Evolutionary conservation across 2,888 invertebrate genomes (phyloP), one percentile per base, ranked within the genome.

Genomic region (Caenorhabditis panamensis): DNA sequence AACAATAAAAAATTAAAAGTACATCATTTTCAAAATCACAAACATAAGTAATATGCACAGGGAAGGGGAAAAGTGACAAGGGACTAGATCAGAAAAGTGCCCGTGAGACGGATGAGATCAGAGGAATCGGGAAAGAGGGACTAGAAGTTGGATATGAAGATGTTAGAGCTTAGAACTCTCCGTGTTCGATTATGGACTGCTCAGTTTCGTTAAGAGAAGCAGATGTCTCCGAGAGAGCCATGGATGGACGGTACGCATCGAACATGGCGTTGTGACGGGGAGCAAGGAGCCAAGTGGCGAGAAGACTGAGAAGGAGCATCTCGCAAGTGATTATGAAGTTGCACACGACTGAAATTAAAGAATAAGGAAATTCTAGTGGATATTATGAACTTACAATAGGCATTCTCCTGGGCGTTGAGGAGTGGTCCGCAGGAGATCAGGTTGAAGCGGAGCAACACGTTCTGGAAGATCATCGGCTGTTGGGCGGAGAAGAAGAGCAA

Each of bases 391-490:
- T 87, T 59, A 90, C 89, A 90, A 49, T 87, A 84, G 13, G 89
- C 89, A 79, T 89, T 87, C 71, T 89, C 88, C 62, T 86, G 86
- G 9, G 90, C 87, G 13, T 84, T 84, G 41, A 89, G 82, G 9
- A 90, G 64, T 5, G 88, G 86, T n/a, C 89, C 88, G 58, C 90
- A 90, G 1, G 83, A 84, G 51, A 90, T 88, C 26, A 87, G 72
- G 18, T 83, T 84, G 73, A 90, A 90, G 13, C 87, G 79, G 26
- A 87, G 83, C 13, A 87, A 79, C 26, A 90, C 82, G 56, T 90
- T 90, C 63, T 90, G 89, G 82, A 90, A 90, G 31, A 90, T 83
- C 71, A 90, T 86, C 28, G 90, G 90, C 62, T 90, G 90, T 75
- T 90, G 90, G 28, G 89, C 90, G 8, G 90, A 87, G 79, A 89